phyloP scores from a whole-genome alignment of 2,113 vertebrate species.

The Lagopus muta region DNA sequence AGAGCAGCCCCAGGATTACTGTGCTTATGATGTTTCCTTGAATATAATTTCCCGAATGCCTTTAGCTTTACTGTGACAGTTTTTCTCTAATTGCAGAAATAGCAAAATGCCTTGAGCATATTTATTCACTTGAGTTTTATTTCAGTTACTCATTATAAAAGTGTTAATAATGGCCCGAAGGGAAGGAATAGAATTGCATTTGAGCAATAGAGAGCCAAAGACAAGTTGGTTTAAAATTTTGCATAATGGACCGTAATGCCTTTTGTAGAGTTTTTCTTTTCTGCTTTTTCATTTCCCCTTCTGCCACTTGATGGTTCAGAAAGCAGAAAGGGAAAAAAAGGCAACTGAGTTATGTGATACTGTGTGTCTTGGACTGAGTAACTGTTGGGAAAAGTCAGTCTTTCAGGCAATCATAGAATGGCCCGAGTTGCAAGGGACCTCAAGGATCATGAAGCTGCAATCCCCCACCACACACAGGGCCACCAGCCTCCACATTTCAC shows the following conservation, averaged over 20 bases:
- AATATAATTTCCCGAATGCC: slow-evolving; percentile 38
- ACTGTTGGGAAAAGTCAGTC: neutral
- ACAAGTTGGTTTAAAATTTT: slow-evolving; percentile 24
- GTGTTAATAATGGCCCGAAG: slow-evolving; percentile 43
- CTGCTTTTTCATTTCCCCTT: neutral
- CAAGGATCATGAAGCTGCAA: too few relatives aligned
- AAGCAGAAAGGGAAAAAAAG: slow-evolving; percentile 1
- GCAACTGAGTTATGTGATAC: neutral
- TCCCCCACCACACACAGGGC: too few relatives aligned
- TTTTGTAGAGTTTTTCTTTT: neutral
- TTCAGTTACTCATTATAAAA: slow-evolving; percentile 47
- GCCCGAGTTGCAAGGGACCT: too few relatives aligned
- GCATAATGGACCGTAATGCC: neutral
- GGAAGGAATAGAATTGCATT: neutral
- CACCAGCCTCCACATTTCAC: too few relatives aligned
- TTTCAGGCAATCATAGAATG: neutral
- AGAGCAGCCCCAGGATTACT: slow-evolving; percentile 11
- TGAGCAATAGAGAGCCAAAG: neutral
- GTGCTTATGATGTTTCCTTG: neutral
- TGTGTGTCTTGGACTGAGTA: neutral
- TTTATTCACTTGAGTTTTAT: slow-evolving; percentile 50
- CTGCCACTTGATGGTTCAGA: neutral
- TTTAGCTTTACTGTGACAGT: neutral
- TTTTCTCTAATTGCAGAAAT: slow-evolving; percentile 49
- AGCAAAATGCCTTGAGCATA: neutral